A percentile compares a stretch with the other conserved stretches of the same genome.
Conservation (phyloP, 92 coral and sea anemone genomes). For the Epizoanthus scotinus region DNA sequence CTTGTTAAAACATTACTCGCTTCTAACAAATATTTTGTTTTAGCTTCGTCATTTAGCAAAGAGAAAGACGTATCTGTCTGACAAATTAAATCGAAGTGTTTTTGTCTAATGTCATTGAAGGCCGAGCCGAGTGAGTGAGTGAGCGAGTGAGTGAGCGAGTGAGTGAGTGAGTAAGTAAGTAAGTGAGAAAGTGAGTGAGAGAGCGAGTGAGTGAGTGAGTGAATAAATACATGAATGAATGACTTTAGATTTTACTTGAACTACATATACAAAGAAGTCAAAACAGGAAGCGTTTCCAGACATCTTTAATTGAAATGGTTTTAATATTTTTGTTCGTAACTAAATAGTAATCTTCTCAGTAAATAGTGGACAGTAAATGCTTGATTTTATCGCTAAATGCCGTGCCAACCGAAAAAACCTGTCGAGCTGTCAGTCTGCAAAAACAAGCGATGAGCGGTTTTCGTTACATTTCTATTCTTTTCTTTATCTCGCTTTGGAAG, state of each 20-base stretch:
- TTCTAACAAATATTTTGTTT: too few relatives aligned
- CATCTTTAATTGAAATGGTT: neutral
- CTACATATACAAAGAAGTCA: neutral
- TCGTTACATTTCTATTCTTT: neutral
- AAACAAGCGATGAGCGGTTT: neutral
- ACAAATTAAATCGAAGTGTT: too few relatives aligned
- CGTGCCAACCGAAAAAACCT: constrained; percentile 1
- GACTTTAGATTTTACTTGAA: neutral
- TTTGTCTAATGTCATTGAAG: too few relatives aligned
- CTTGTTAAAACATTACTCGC: too few relatives aligned
- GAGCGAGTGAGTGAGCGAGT: too few relatives aligned
- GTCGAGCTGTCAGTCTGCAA: neutral
- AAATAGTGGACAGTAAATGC: neutral
- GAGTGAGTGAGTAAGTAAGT: too few relatives aligned
- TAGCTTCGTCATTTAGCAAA: too few relatives aligned
- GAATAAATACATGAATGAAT: too few relatives aligned
- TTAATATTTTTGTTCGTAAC: neutral
- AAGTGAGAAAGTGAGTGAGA: too few relatives aligned
- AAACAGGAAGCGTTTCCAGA: constrained; percentile 12
- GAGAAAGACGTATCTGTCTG: too few relatives aligned
- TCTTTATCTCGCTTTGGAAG: neutral
- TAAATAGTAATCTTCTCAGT: neutral
- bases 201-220: too few relatives aligned
- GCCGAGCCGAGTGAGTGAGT: too few relatives aligned
- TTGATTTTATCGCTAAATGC: neutral